Evolutionary conservation across 2,888 invertebrate species (phyloP), one percentile per base, ranked within the genome.

Genomic region (Lacanobia oleracea): DNA sequence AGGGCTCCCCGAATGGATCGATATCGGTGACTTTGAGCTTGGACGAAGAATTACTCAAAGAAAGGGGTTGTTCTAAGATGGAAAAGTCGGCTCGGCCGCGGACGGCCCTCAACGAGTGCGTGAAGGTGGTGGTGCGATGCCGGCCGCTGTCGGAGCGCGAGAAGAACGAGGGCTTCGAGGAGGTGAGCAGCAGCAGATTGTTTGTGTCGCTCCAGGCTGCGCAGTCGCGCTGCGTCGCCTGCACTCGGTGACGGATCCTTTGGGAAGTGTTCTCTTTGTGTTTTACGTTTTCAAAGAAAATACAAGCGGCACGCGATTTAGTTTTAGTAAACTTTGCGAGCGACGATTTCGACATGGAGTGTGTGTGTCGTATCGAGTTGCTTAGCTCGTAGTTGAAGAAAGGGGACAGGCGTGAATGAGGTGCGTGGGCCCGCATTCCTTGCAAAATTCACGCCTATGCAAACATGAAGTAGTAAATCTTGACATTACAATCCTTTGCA

Each of bases 111-210:
- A 97, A 98, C 91, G 99, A 99, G 95, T 98, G 98, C 90, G 99
- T 99, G 75, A 99, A 99, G 96, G 99, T 99, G 81, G 98, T 99
- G 84, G 99, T 99, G 70, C 97, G 99, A 91, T 99, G 99, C 96
- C 97, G 99, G 69, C 99, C 99, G 53, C 97, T 99, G 96, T 98
- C 98, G 87, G 97, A 98, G 83, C 98, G 98, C 87, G 99, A 99
- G 95, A 97, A 96, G 51, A 94, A 96, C 51, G 97, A 97, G 88
- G 98, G 98, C 33, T 97, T 97, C 94, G 96, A 94, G 76, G 97
- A 98, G 94, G 96, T 96, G 88, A 92, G 61, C 64, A 62, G 37
- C 75, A 59, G 65, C 61, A 64, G 66, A 73, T 83, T 89, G 88
- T 88, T 89, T 87, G 83, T 84, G 69, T 83, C 73, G 79, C 62